Percentiles rank a stretch among this genome's conserved stretches.
phyloP scores from a whole-genome alignment of 2,113 vertebrate genomes.

The Fukomys damarensis region DNA sequence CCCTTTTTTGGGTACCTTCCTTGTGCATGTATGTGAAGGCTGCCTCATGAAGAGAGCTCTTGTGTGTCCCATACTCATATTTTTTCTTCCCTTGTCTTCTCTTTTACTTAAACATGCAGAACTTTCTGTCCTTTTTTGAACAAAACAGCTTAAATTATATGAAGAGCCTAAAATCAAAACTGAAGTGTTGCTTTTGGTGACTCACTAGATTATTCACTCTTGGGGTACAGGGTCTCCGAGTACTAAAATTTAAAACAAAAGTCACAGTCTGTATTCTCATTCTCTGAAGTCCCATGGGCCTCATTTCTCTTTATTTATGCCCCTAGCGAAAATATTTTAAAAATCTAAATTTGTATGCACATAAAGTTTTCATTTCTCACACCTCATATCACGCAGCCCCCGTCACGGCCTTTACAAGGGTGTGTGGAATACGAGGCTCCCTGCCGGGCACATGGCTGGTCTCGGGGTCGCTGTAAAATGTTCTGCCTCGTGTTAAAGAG shows the following conservation, averaged over 20 bases:
- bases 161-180: background rate
- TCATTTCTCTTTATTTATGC: conserved; percentile 85
- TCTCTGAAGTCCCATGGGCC: conserved; percentile 81
- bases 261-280: conserved; percentile 79
- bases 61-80: accelerated
- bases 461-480: conserved; percentile 79
- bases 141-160: background rate
- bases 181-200: conserved; percentile 7
- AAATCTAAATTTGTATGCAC: conserved; percentile 89
- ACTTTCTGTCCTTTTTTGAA: background rate
- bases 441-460: conserved; percentile 69
- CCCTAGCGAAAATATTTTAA: conserved; percentile 88
- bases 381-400: conserved; percentile 84
- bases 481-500: conserved; percentile 74
- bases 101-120: background rate
- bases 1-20: background rate
- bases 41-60: background rate
- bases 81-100: background rate
- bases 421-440: conserved; percentile 73
- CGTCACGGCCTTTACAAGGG: conserved; percentile 80
- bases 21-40: background rate
- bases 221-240: conserved; percentile 62
- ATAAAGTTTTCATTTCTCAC: conserved; percentile 87
- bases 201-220: conserved; percentile 71
- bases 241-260: conserved; percentile 80